Conservation (phyloP, 1,140 invertebrate species). For the Rhopalosiphum maidis region DNA sequence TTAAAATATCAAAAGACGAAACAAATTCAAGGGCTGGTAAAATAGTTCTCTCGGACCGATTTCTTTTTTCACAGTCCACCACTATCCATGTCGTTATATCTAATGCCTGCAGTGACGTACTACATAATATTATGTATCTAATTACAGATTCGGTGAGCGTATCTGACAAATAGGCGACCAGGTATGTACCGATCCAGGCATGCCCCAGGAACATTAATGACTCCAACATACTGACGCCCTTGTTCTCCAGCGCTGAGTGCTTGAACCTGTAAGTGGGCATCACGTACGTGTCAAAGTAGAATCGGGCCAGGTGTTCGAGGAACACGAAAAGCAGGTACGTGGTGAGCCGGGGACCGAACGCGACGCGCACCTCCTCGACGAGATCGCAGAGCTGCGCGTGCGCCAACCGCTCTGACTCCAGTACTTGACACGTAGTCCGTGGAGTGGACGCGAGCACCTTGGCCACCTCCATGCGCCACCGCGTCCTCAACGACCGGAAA, state of each 20-base stretch:
- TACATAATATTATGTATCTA: neutral
- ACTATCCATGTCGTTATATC: neutral
- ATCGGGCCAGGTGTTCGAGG: slow-evolving; percentile 37
- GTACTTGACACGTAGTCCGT: neutral
- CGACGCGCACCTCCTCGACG: slow-evolving; percentile 20
- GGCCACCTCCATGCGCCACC: slow-evolving; percentile 28
- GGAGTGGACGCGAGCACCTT: neutral
- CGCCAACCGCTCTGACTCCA: slow-evolving; percentile 42
- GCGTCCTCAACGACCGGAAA: slow-evolving; percentile 28
- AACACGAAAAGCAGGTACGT: slow-evolving; percentile 40
- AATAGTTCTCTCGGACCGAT: no score
- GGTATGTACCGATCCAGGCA: slow-evolving; percentile 39
- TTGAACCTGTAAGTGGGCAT: neutral
- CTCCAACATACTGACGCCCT: neutral
- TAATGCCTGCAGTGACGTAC: neutral
- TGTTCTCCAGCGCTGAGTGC: neutral
- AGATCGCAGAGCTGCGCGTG: slow-evolving; percentile 47
- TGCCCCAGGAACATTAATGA: slow-evolving; percentile 20
- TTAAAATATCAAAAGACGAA: no score
- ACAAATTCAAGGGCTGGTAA: no score
- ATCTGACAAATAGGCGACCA: slow-evolving; percentile 44
- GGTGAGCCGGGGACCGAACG: slow-evolving; percentile 26
- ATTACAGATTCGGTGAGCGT: slow-evolving; percentile 38
- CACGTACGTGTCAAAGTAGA: slow-evolving; percentile 45
- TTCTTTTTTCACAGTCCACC: no score